A percentile compares a stretch with the other conserved stretches of the same genome.
Evolutionary conservation across 2,113 vertebrate genomes (phyloP).

Genomic region (Romanogobio albipinnatus): DNA sequence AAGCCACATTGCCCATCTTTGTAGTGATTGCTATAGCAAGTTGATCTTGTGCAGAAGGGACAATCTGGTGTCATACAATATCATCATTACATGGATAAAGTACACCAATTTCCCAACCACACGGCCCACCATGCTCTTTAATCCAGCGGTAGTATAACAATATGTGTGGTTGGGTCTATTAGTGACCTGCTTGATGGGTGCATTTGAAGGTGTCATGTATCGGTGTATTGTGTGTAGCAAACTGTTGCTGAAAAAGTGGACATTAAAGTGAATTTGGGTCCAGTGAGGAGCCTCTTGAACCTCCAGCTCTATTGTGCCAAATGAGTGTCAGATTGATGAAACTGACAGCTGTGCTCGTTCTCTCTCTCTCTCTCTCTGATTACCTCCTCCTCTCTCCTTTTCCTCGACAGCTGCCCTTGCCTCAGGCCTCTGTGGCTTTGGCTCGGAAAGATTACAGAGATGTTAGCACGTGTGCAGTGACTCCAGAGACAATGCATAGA

Average conservation of each 20-base stretch:
- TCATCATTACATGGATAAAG: constrained; percentile 4
- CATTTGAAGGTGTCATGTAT: constrained; percentile 70
- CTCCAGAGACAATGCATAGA: constrained; percentile 31
- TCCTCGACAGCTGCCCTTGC: constrained; percentile 47
- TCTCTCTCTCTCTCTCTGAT: constrained; percentile 54
- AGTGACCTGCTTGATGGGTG: neutral
- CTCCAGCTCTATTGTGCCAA: constrained; percentile 42
- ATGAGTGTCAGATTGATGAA: constrained; percentile 86
- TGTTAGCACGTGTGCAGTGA: constrained; percentile 31
- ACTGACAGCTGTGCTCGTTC: constrained; percentile 59
- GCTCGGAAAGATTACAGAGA: constrained; percentile 36
- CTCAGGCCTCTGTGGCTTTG: constrained; percentile 14
- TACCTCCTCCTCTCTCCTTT: constrained; percentile 67
- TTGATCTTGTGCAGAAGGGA: constrained; percentile 1
- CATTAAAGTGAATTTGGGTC: constrained; percentile 71
- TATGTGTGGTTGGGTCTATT: neutral
- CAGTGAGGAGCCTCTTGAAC: constrained; percentile 55
- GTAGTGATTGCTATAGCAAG: neutral
- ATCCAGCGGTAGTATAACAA: neutral
- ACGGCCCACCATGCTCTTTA: neutral
- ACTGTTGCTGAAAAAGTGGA: constrained; percentile 85
- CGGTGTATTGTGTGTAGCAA: constrained; percentile 86
- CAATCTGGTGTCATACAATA: neutral
- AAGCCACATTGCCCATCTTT: neutral
- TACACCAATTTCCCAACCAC: neutral